Evolutionary conservation across 2,888 invertebrate species (phyloP), one percentile per base, ranked within the genome.

Genomic region (Pandemis heparana): DNA sequence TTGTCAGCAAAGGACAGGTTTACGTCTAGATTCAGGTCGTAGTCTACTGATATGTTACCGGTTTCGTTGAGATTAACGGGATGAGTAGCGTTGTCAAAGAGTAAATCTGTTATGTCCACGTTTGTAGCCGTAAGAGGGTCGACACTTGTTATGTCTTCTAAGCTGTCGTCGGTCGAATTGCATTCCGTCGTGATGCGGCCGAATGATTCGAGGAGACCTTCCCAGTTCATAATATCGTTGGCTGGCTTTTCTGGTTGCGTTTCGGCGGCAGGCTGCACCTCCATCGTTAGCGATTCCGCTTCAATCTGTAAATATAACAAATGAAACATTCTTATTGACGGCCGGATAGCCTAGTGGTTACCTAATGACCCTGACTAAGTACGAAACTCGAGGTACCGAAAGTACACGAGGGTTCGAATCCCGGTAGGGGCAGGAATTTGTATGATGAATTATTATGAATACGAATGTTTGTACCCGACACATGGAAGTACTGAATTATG

Each of bases 161-260:
- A 80, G 75, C 92, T 92, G 64, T 87, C 89, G 53, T 92, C 91
- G 0, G 89, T 89, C 0, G 94, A 92, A 75, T 91, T 92, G 0
- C 92, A 94, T 76, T 93, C 93, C 12, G 94, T 94, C 0, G 90
- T 93, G 65, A 94, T 91, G 82, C 84, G 88, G 6, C 92, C 92
- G 73, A 94, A 94, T 1, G 94, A 94, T 81, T 94, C 94, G 6
- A 94, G 84, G 0, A 94, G 89, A 6, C 89, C 88, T 59, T 94
- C 92, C 94, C 94, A 94, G 78, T 90, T 92, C 91, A 92, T 92
- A 16, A 83, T 74, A 46, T 92, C 91, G 72, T 79, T 75, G 59
- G 76, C 71, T 39, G 81, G 78, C 82, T 88, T 85, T 14, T 78
- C 41, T 61, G 79, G 76, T 43, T 80, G 78, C 23, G 78, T 80